Conservation (phyloP, 1,140 invertebrate species). For the Drosophila repletoides region DNA sequence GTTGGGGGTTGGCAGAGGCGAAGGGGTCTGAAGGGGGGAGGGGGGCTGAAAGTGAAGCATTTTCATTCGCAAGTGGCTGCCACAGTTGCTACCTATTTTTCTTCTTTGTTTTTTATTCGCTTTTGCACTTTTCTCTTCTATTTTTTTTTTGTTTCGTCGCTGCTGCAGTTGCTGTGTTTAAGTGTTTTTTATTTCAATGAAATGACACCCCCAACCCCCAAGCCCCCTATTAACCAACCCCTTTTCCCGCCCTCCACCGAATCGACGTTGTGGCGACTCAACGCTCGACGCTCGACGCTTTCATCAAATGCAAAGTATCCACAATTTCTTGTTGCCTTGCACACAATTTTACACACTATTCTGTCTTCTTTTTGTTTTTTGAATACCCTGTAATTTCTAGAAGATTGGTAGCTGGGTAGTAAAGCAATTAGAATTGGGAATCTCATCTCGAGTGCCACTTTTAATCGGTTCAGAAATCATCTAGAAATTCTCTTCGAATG, state of each 20-base stretch:
- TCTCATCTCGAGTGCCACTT: too few species aligned
- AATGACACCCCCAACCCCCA: slow-evolving; percentile 16
- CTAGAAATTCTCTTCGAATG: too few species aligned
- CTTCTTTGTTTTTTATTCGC: neutral
- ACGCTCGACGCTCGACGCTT: slow-evolving; percentile 25
- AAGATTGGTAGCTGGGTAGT: neutral
- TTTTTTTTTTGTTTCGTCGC: slow-evolving; percentile 39
- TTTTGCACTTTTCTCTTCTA: slow-evolving; percentile 2
- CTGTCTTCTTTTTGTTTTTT: neutral
- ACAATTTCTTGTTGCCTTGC: slow-evolving; percentile 37
- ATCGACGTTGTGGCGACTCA: slow-evolving; percentile 28
- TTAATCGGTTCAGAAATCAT: too few species aligned
- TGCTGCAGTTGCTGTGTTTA: slow-evolving; percentile 47
- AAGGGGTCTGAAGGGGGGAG: neutral
- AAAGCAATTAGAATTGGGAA: too few species aligned
- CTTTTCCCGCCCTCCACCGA: neutral
- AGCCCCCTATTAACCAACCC: neutral
- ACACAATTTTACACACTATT: slow-evolving; percentile 27
- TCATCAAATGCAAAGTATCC: slow-evolving; percentile 42
- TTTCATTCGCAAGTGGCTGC: slow-evolving; percentile 46
- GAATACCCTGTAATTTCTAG: slow-evolving; percentile 16
- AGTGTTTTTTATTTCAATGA: slow-evolving; percentile 72
- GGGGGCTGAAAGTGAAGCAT: slow-evolving; percentile 14
- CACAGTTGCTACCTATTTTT: neutral
- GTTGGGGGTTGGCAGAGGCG: slow-evolving; percentile 13